phyloP scores from a whole-genome alignment of 2,888 invertebrate species.

The Unio pictorum region DNA sequence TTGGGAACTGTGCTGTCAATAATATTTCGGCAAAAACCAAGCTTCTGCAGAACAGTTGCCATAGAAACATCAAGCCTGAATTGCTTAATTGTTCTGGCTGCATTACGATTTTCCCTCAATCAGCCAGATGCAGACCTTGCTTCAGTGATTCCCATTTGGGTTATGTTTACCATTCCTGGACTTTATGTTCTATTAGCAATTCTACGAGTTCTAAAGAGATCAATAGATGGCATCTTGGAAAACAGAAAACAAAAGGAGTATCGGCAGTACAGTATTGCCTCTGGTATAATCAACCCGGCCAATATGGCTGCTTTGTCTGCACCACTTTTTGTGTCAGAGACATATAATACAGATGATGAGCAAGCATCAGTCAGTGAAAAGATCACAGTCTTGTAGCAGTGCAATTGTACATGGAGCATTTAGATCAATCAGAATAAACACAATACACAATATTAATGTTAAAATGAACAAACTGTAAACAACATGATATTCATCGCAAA shows the following conservation, averaged over 20 bases:
- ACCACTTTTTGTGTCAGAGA: conserved; percentile 59
- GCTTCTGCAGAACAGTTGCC: conserved; percentile 62
- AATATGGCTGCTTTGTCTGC: conserved; percentile 64
- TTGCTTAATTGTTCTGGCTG: conserved; percentile 64
- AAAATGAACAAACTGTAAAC: too few relatives aligned
- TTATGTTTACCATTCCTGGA: conserved; percentile 66
- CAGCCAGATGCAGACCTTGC: conserved; percentile 65
- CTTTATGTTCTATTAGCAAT: conserved; percentile 59
- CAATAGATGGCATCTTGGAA: conserved; percentile 49
- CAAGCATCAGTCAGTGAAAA: conserved; percentile 60
- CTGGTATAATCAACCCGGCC: conserved; percentile 59
- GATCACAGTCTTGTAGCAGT: conserved; percentile 63
- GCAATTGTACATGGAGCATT: too few relatives aligned
- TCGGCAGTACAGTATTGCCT: conserved; percentile 58
- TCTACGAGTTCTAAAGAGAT: conserved; percentile 41
- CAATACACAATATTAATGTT: too few relatives aligned
- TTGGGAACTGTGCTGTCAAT: conserved; percentile 55
- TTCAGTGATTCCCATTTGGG: conserved; percentile 67
- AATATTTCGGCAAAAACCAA: conserved; percentile 56
- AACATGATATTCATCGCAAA: too few relatives aligned
- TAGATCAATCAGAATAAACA: too few relatives aligned
- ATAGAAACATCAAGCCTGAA: conserved; percentile 66
- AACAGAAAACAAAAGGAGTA: conserved; percentile 50
- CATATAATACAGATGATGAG: conserved; percentile 49
- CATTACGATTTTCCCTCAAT: conserved; percentile 63